These are phyloP conservation scores for Haliclystus octoradiatus DNA, from an alignment of 30 jellyfish, hydroid and myxozoan genomes.

Conservation along the genomic window DNA sequence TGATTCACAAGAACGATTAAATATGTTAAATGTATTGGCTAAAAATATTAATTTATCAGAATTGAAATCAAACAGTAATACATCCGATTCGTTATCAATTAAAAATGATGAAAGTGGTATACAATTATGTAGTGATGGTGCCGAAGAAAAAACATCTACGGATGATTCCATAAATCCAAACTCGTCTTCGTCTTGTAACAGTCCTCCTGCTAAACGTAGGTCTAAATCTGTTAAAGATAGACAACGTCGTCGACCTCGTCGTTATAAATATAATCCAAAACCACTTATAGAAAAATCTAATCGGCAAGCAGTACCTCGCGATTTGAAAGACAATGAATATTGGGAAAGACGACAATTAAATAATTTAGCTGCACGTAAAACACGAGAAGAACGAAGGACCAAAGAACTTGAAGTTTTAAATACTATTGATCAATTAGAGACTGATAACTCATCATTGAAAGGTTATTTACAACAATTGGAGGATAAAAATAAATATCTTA, in stretches of 20 bases:
- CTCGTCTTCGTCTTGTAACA: not conserved
- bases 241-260: not conserved
- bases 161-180: too few species aligned
- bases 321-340: not conserved
- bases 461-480: not conserved
- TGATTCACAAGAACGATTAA: not conserved
- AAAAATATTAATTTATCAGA: not conserved
- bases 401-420: not conserved
- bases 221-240: not conserved
- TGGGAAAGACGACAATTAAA: not conserved
- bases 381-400: not conserved
- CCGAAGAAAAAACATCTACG: not conserved
- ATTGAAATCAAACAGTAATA: not conserved
- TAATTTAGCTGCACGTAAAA: not conserved
- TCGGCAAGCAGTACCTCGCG: not conserved
- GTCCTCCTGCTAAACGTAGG: not conserved
- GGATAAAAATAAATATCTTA: not conserved
- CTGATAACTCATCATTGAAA: not conserved
- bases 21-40: not conserved
- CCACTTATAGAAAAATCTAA: not conserved
- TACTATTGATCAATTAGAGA: not conserved
- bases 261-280: not conserved
- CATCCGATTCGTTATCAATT: not conserved
- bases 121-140: not conserved
- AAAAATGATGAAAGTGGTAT: too few species aligned